Evolutionary conservation across 2,888 invertebrate genomes (phyloP).

Genomic region (Hydraecia micacea): DNA sequence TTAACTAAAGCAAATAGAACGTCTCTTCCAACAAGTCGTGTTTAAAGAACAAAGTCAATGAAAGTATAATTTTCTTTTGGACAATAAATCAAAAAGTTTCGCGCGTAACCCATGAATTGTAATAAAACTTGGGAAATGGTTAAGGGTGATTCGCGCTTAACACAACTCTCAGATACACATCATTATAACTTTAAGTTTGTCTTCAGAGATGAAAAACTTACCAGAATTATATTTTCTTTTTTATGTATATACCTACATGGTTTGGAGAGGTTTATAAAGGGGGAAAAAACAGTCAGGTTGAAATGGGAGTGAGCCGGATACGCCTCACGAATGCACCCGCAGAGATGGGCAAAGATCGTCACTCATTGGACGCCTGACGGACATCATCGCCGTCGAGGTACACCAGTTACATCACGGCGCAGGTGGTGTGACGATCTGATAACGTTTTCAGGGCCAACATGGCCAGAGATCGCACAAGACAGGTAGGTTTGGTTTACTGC

Average conservation of each 20-base stretch:
- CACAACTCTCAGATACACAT: neutral
- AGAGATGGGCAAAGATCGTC: neutral
- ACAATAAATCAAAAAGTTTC: constrained; percentile 64
- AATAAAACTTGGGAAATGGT: constrained; percentile 50
- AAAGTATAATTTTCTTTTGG: constrained; percentile 62
- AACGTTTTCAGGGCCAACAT: neutral
- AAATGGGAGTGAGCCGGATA: neutral
- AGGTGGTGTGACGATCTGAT: neutral
- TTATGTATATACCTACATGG: neutral
- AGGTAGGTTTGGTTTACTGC: too few species aligned
- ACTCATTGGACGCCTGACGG: neutral
- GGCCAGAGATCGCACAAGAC: too few species aligned
- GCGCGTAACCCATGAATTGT: constrained; percentile 32
- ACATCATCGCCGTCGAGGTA: neutral
- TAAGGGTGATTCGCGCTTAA: constrained; percentile 42
- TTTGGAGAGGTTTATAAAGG: neutral
- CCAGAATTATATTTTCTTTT: constrained; percentile 20
- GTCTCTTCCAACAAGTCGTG: constrained; percentile 30
- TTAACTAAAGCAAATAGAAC: constrained; percentile 52
- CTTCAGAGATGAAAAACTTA: constrained; percentile 7
- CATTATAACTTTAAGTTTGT: constrained; percentile 17
- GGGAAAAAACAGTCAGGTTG: neutral
- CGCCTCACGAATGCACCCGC: neutral
- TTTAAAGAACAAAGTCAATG: constrained; percentile 58
- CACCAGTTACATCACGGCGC: neutral